Evolutionary conservation across 2,797 vertebrate genomes (phyloP).

Genomic region (Phalloptychus januarius): DNA sequence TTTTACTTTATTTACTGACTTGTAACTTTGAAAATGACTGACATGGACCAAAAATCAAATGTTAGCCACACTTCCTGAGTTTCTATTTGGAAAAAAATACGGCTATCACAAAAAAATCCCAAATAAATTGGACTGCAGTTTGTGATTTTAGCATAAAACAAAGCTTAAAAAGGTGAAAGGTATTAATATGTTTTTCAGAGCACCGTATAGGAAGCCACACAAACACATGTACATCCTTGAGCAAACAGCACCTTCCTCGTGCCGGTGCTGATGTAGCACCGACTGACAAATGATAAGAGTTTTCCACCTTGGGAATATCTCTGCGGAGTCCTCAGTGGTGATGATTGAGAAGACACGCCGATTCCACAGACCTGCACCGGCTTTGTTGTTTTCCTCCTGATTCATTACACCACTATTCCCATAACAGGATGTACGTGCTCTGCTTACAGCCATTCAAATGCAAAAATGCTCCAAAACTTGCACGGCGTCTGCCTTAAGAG

Average conservation of each 20-base stretch:
- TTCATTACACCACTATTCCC: slow-evolving; percentile 55
- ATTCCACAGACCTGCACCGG: slow-evolving; percentile 44
- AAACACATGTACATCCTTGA: slow-evolving; percentile 7
- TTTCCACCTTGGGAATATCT: slow-evolving; percentile 51
- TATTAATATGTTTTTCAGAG: background rate
- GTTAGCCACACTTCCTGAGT: background rate
- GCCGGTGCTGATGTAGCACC: slow-evolving; percentile 1
- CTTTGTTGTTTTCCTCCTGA: slow-evolving; percentile 62
- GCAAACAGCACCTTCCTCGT: slow-evolving; percentile 1
- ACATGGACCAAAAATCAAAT: background rate
- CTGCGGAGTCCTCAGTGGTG: slow-evolving; percentile 14
- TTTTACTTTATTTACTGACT: background rate
- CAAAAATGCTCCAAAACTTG: slow-evolving; percentile 34
- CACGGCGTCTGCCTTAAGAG: slow-evolving; percentile 24
- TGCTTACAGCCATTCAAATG: slow-evolving; percentile 24
- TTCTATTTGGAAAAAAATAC: background rate
- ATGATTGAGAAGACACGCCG: slow-evolving; percentile 66
- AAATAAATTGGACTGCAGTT: background rate
- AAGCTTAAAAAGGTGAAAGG: background rate
- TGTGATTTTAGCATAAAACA: background rate
- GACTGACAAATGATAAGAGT: slow-evolving; percentile 40
- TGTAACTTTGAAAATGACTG: background rate
- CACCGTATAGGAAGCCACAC: background rate
- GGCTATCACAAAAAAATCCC: background rate
- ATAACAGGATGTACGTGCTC: slow-evolving; percentile 34